Percentiles rank a stretch among this genome's conserved stretches.
phyloP scores from a whole-genome alignment of 2,888 invertebrate genomes.

The Tuta absoluta region DNA sequence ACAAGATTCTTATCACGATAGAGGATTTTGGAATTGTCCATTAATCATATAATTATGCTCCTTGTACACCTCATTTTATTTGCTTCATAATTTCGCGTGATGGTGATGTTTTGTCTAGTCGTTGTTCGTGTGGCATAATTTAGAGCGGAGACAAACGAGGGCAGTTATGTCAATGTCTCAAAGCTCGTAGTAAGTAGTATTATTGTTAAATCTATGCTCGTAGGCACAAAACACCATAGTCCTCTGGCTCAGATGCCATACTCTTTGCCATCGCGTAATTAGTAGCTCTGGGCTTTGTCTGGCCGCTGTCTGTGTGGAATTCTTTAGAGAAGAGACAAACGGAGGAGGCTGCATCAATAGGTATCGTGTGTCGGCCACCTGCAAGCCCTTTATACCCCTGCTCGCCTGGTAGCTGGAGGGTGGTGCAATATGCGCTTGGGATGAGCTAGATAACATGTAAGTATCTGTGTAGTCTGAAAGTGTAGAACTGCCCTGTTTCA shows the following conservation, averaged over 20 bases:
- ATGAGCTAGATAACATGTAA: neutral
- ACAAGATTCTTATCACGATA: too few relatives aligned
- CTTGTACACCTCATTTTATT: too few relatives aligned
- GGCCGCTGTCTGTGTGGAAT: slow-evolving; percentile 56
- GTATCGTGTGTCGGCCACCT: slow-evolving; percentile 80
- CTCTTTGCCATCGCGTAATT: slow-evolving; percentile 69
- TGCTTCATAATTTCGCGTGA: too few relatives aligned
- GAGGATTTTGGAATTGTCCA: too few relatives aligned
- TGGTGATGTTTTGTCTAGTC: too few relatives aligned
- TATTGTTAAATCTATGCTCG: too few relatives aligned
- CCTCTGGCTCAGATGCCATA: slow-evolving; percentile 33
- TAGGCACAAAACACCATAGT: neutral
- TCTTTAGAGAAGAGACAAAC: slow-evolving; percentile 72
- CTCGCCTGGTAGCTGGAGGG: slow-evolving; percentile 2
- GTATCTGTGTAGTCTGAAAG: neutral
- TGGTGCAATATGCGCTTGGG: slow-evolving; percentile 26
- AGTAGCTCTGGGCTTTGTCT: slow-evolving; percentile 76
- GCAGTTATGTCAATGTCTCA: too few relatives aligned
- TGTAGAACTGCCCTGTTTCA: neutral
- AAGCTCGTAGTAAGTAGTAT: too few relatives aligned
- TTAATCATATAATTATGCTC: too few relatives aligned
- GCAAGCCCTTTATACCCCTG: slow-evolving; percentile 52
- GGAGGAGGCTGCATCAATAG: slow-evolving; percentile 70
- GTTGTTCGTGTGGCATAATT: too few relatives aligned
- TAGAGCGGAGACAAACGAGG: too few relatives aligned